phyloP scores from a whole-genome alignment of 2,113 vertebrate genomes.

The Balaeniceps rex region DNA sequence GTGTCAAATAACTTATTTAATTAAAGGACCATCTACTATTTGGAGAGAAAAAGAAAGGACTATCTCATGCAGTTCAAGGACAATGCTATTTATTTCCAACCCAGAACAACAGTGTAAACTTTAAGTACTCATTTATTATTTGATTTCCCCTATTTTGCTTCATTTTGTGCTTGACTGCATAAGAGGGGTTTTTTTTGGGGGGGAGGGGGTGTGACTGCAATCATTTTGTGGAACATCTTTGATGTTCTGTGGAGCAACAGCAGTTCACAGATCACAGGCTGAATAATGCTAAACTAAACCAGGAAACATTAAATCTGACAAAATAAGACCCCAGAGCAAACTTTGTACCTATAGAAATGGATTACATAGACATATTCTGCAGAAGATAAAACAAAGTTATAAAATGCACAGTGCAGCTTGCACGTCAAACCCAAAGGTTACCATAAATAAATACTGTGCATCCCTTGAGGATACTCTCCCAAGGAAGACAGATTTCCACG shows the following conservation, averaged over 20 bases:
- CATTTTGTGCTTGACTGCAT: neutral
- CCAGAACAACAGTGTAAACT: neutral
- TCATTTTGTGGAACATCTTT: neutral
- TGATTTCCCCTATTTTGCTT: neutral
- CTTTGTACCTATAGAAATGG: neutral
- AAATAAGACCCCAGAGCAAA: neutral
- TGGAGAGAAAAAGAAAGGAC: neutral
- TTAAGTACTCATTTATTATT: neutral
- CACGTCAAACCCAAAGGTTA: neutral
- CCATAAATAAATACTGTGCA: neutral
- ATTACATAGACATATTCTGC: neutral
- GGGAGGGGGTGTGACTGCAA: fast-evolving
- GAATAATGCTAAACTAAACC: neutral
- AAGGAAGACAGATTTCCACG: neutral
- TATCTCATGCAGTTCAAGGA: neutral
- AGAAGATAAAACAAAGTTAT: neutral
- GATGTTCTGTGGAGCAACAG: neutral
- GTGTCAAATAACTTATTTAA: neutral
- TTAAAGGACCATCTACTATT: neutral
- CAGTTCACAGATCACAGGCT: neutral
- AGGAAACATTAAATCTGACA: neutral
- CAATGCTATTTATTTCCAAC: neutral
- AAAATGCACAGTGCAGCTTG: neutral
- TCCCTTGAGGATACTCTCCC: neutral
- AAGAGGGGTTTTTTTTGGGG: neutral